Evolutionary conservation across 2,113 vertebrate genomes (phyloP).

Genomic region (Gasterosteus nipponicus): DNA sequence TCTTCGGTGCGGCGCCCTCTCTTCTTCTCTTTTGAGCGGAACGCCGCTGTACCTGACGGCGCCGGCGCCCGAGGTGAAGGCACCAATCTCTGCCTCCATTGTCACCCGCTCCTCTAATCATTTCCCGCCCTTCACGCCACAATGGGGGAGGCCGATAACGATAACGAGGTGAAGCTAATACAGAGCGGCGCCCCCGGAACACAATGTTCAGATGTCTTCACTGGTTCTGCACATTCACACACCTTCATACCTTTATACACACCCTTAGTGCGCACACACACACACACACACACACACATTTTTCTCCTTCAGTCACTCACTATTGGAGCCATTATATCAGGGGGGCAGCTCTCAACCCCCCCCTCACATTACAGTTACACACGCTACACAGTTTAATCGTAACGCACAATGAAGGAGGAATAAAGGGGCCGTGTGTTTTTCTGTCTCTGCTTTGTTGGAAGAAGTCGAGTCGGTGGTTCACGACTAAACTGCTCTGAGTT

Average conservation of each 20-base stretch:
- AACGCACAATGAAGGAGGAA: slow-evolving; percentile 20
- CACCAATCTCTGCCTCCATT: slow-evolving; percentile 79
- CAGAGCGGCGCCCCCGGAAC: slow-evolving; percentile 55
- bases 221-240: slow-evolving; percentile 32
- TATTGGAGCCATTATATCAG: slow-evolving; percentile 31
- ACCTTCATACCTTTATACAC: slow-evolving; percentile 18
- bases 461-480: not conserved
- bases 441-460: not conserved
- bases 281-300: slow-evolving; percentile 25
- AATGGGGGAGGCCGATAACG: slow-evolving; percentile 76
- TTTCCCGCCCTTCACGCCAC: slow-evolving; percentile 75
- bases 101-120: slow-evolving; percentile 83
- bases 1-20: slow-evolving; percentile 70
- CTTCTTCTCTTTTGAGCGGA: slow-evolving; percentile 71
- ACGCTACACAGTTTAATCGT: slow-evolving; percentile 1
- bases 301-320: slow-evolving; percentile 25
- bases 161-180: slow-evolving; percentile 81
- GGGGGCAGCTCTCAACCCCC: slow-evolving; percentile 16
- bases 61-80: slow-evolving; percentile 68
- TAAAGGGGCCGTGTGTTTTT: not conserved
- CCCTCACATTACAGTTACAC: slow-evolving; percentile 8
- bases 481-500: not conserved
- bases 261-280: slow-evolving; percentile 30
- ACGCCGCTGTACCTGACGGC: slow-evolving; percentile 75
- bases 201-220: slow-evolving; percentile 70